phyloP scores from a whole-genome alignment of 1,140 invertebrate species.

The Coptotermes formosanus region DNA sequence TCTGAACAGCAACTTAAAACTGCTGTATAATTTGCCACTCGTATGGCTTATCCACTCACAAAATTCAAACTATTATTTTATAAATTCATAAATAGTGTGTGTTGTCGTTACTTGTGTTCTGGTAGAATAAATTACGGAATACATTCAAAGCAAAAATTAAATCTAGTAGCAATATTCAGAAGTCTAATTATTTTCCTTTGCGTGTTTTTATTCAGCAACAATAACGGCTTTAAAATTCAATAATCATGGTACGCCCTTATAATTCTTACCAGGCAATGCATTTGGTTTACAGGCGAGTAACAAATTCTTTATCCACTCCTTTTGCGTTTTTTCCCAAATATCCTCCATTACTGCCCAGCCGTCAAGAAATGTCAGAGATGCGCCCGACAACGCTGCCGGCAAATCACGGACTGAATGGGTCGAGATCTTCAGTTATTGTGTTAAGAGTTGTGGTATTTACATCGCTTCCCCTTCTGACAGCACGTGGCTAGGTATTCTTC shows the following conservation, averaged over 20 bases:
- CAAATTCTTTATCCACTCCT: slow-evolving; percentile 45
- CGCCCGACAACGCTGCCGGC: not conserved
- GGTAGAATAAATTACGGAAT: no score
- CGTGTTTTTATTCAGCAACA: not conserved
- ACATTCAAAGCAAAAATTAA: no score
- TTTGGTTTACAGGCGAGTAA: slow-evolving; percentile 38
- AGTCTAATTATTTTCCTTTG: not conserved
- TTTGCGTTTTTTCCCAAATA: slow-evolving; percentile 40
- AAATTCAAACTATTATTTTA: no score
- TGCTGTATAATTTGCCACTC: no score
- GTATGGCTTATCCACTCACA: no score
- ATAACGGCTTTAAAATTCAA: not conserved
- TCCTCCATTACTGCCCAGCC: slow-evolving; percentile 37
- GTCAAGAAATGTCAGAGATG: not conserved
- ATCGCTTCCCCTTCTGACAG: slow-evolving; percentile 1
- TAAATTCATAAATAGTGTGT: no score
- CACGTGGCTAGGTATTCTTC: slow-evolving; percentile 22
- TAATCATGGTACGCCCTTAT: slow-evolving; percentile 37
- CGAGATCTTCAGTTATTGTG: not conserved
- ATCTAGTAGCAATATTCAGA: no score
- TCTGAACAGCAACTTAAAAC: no score
- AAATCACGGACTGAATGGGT: slow-evolving; percentile 21
- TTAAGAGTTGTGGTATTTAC: not conserved
- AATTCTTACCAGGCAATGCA: slow-evolving; percentile 20
- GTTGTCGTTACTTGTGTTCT: no score